Base-by-base conservation (phyloP, 2,888 invertebrate genomes). In the Ormyrus labotus region DNA sequence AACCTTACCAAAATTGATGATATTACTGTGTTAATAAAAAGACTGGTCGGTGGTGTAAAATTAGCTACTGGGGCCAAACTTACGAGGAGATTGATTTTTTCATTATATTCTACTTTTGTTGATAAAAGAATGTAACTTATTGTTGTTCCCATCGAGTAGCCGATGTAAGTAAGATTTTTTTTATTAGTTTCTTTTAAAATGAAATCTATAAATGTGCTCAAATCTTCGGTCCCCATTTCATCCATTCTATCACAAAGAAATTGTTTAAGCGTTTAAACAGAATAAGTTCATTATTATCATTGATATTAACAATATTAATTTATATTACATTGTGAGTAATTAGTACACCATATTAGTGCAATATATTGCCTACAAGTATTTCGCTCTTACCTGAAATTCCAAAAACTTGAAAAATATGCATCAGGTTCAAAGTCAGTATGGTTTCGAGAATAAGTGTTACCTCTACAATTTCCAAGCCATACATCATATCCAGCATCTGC, bases 121-220 rank as follows among this genome's bases (percentile, higher is more conserved):
- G 96, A 94, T 63, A 95, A 91, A 85, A 96, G 91, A 2, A 94
- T 94, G 87, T 94, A 95, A 82, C 94, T 93, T 85, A 94, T 92
- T 0, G 96, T 95, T 0, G 96, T 96, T 3, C 97, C 98, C 94
- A 98, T 97, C 0, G 97, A 98, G 90, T 98, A 97, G 0, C 98
- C 98, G 61, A 98, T 92, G 89, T 97, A 98, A 2, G 64, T 57
- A 10, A 74, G 55, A 1, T 64, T 64, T 7, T 13, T 55, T 48
- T 65, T 45, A 19, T n/a, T 10, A 8, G 55, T 65, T 7, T 45
- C 19, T 48, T 65, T n/a, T 47, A 74, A 48, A 6, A 51, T 57
- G 8, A 8, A 7, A 57, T 74, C 73, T 47, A 74, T 74, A 2
- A 65, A 48, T 57, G 2, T 45, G 0, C n/a, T 64, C 0, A 64